Conservation (phyloP, 2,113 vertebrate species). For the Laticauda colubrina region DNA sequence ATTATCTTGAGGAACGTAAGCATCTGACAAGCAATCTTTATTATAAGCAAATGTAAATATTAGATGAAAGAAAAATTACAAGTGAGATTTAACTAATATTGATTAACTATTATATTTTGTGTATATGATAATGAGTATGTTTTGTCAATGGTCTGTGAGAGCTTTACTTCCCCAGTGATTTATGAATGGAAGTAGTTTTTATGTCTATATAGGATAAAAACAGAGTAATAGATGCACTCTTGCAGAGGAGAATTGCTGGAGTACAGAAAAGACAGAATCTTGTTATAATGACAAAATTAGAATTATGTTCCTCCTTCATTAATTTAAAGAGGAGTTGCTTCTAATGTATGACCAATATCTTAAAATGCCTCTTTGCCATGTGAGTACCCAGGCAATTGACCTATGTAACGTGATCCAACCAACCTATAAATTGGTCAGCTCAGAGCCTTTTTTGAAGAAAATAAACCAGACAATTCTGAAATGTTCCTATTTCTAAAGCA, state of each 20-base stretch:
- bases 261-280: not conserved
- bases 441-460: not conserved
- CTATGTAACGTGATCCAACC: not conserved
- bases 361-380: not conserved
- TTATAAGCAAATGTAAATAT: slow-evolving; percentile 5
- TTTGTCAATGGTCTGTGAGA: not conserved
- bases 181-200: not conserved
- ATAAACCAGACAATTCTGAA: not conserved
- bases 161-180: not conserved
- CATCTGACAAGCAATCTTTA: not conserved
- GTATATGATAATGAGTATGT: not conserved
- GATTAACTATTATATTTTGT: not conserved
- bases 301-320: not conserved
- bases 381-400: not conserved
- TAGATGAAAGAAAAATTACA: slow-evolving; percentile 16
- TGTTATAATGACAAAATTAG: not conserved
- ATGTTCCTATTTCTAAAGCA: not conserved
- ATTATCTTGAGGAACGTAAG: slow-evolving; percentile 6
- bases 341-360: not conserved
- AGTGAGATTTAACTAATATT: not conserved
- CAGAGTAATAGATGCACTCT: not conserved
- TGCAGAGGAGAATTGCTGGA: not conserved
- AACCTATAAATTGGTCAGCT: not conserved
- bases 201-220: not conserved
- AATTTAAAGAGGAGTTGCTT: not conserved